Evolutionary conservation across 2,888 invertebrate species (phyloP).

Genomic region (Polydesmus complanatus): DNA sequence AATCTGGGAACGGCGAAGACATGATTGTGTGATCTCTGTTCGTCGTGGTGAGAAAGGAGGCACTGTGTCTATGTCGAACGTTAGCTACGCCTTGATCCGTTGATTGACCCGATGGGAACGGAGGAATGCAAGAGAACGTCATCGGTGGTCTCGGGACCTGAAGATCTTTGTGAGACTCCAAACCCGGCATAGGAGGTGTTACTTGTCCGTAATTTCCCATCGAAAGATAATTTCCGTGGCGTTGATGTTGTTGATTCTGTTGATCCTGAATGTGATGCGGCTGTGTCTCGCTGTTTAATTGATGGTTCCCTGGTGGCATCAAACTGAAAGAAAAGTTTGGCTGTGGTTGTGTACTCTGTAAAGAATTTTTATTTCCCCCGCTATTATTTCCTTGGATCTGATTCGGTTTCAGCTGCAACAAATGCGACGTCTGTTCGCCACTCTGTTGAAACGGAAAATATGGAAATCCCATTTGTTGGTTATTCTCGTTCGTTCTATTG

Average conservation of each 20-base stretch:
- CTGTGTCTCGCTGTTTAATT: background rate
- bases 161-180: constrained; percentile 5
- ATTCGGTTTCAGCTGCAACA: background rate
- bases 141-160: background rate
- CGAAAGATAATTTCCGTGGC: constrained; percentile 8
- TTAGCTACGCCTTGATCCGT: background rate
- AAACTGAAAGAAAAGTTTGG: constrained; percentile 14
- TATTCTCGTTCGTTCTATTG: background rate
- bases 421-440: background rate
- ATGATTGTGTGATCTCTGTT: background rate
- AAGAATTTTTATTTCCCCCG: background rate
- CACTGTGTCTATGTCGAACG: constrained; percentile 2
- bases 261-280: constrained; percentile 18
- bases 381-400: background rate
- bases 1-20: background rate
- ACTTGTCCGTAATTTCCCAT: constrained; percentile 5
- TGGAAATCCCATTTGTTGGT: constrained; percentile 6
- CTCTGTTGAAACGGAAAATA: constrained; percentile 10
- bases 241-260: constrained; percentile 16
- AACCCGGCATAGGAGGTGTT: background rate
- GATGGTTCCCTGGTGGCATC: background rate
- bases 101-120: constrained; percentile 1
- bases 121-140: constrained; percentile 5
- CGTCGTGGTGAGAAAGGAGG: background rate
- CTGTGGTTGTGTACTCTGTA: constrained; percentile 5